Conservation (phyloP, 2,113 vertebrate genomes). For the Vidua chalybeata region DNA sequence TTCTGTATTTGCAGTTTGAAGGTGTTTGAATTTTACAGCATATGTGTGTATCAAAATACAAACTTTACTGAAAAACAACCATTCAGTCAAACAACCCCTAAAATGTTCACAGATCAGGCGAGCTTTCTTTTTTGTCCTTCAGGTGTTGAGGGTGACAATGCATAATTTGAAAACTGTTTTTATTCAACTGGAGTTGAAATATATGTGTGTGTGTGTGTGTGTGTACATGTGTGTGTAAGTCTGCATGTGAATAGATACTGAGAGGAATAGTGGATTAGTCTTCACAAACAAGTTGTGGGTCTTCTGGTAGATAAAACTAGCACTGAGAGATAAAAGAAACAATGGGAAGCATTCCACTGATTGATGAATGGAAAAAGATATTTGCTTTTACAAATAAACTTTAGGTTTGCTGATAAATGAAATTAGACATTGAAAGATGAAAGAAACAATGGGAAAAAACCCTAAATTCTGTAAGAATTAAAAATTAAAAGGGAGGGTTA, state of each 20-base stretch:
- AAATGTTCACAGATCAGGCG: not conserved
- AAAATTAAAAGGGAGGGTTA: too few species aligned
- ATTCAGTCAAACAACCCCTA: not conserved
- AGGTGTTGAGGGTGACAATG: not conserved
- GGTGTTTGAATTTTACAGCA: not conserved
- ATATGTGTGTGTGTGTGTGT: rapidly evolving
- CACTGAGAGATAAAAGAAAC: too few species aligned
- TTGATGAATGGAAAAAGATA: too few species aligned
- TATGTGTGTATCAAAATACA: not conserved
- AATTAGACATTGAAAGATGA: too few species aligned
- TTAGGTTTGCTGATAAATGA: too few species aligned
- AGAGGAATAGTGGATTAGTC: too few species aligned
- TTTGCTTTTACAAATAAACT: too few species aligned
- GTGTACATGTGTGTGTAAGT: rapidly evolving
- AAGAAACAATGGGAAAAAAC: too few species aligned
- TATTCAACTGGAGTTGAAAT: not conserved
- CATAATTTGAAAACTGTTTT: not conserved
- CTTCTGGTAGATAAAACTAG: too few species aligned
- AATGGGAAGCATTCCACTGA: too few species aligned
- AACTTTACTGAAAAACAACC: not conserved
- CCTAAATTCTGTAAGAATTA: too few species aligned
- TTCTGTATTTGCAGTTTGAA: not conserved
- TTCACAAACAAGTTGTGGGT: too few species aligned
- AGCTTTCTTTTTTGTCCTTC: not conserved
- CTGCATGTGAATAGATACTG: not conserved